Base-by-base conservation (phyloP, 2,797 vertebrate genomes). In the Alectoris magna region DNA sequence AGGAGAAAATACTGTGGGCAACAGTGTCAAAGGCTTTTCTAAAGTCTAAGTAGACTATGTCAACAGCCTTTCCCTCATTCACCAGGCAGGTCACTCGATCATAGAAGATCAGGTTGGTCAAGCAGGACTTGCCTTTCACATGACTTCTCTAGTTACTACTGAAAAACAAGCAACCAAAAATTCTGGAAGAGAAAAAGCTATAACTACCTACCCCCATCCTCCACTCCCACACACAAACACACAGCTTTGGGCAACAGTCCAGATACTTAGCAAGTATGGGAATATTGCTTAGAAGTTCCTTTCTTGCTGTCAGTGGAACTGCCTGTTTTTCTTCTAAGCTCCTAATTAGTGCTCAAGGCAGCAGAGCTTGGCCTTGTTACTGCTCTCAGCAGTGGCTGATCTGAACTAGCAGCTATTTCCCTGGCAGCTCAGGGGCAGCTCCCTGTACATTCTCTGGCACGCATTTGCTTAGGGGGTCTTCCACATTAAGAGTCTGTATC, bases 251-350 rank as follows among this genome's bases (percentile, higher is more conserved):
- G 85, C 85, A 91, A 85, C 27, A 70, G 56, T 75, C 80, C 89
- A 94, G 62, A 75, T 73, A 62, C 84, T 90, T 90, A 70, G 36
- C 51, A 86, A 94, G 87, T 66, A 84, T 21, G 39, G 63, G 39
- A 95, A 63, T 78, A 43, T 64, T 15, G 11, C 67, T 92, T 64
- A 85, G 74, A 94, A 88, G 66, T 64, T 43, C 19, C 77, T 70
- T 29, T 91, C 76, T 56, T 59, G 51, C 56, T 3, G 6, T 44
- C 56, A 78, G 51, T 91, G 77, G 93, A 94, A 91, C 36, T 82
- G 80, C 73, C 74, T 86, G 90, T 51, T 88, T 92, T 93, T 78
- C 79, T 86, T 93, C 84, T 74, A n/a, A 44, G 62, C 64, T 92
- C 79, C 36, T 88, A 84, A 90, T 88, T 44, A 91, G 48, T 67